phyloP scores from a whole-genome alignment of 2,797 vertebrate genomes.

The Parambassis ranga region DNA sequence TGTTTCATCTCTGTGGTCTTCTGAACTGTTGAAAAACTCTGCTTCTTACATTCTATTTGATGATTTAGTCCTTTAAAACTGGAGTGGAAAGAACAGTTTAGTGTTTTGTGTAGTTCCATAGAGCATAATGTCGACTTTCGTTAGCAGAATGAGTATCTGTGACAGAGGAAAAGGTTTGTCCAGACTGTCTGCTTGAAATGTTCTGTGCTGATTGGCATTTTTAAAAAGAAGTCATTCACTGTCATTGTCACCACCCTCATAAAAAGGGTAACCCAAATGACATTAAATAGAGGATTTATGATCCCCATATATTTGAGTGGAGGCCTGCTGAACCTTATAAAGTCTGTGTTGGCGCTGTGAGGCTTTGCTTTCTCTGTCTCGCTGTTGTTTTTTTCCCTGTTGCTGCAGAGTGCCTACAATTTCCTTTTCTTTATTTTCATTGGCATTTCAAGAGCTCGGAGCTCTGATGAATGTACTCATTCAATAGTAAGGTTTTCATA shows the following conservation, averaged over 20 bases:
- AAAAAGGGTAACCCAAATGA: conserved; percentile 75
- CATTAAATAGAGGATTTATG: conserved; percentile 81
- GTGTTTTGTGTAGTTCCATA: conserved; percentile 35
- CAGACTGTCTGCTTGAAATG: conserved; percentile 53
- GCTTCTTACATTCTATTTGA: conserved; percentile 35
- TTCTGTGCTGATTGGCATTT: conserved; percentile 61
- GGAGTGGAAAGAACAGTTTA: conserved; percentile 64
- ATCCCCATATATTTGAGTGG: conserved; percentile 76
- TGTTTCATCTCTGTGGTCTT: conserved; percentile 28
- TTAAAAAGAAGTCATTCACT: conserved; percentile 66
- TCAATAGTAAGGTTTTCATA: conserved; percentile 69
- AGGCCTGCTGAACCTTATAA: conserved; percentile 77
- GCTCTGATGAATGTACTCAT: conserved; percentile 70
- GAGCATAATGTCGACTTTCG: conserved; percentile 58
- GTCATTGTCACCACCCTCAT: conserved; percentile 73
- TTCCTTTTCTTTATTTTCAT: conserved; percentile 79
- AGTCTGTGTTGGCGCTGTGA: conserved; percentile 73
- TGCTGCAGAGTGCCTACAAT: conserved; percentile 74
- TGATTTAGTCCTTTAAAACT: conserved; percentile 58
- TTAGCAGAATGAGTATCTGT: conserved; percentile 50
- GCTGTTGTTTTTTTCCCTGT: conserved; percentile 73
- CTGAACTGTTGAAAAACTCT: conserved; percentile 4
- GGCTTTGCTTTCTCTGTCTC: conserved; percentile 76
- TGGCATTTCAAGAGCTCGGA: conserved; percentile 74
- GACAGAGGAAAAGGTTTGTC: conserved; percentile 46